phyloP scores from a whole-genome alignment of 2,797 vertebrate genomes.

The Petrocephalus sullivani region DNA sequence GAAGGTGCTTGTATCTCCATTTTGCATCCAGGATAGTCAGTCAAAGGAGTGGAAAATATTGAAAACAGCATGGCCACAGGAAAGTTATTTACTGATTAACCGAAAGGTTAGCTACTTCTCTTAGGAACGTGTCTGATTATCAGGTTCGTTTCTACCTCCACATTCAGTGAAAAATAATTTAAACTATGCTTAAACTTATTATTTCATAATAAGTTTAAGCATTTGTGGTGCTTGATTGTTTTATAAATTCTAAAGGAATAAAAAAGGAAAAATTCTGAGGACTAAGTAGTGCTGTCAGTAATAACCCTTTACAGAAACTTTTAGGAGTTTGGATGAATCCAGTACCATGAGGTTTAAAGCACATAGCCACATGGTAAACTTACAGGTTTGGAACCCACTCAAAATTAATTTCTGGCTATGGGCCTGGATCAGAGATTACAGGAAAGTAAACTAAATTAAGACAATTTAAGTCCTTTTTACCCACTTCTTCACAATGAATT shows the following conservation, averaged over 20 bases:
- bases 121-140: constrained; percentile 15
- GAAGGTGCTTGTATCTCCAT: neutral
- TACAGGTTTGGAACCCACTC: neutral
- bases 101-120: constrained; percentile 9
- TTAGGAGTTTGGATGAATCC: neutral
- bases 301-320: neutral
- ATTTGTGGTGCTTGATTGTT: neutral
- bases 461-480: neutral
- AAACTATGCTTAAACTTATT: too few species aligned
- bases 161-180: neutral
- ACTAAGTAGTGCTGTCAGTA: neutral
- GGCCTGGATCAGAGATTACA: neutral
- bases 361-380: neutral
- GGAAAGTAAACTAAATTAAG: neutral
- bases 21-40: neutral
- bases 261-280: neutral
- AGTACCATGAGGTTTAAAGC: neutral
- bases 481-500: constrained; percentile 12
- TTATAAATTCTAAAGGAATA: neutral
- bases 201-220: neutral
- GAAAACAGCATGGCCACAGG: neutral
- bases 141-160: neutral
- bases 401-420: neutral
- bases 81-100: constrained; percentile 20
- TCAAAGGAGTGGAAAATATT: constrained; percentile 21